phyloP scores from a whole-genome alignment of 2,797 vertebrate species.

The Eupleurogrammus muticus region DNA sequence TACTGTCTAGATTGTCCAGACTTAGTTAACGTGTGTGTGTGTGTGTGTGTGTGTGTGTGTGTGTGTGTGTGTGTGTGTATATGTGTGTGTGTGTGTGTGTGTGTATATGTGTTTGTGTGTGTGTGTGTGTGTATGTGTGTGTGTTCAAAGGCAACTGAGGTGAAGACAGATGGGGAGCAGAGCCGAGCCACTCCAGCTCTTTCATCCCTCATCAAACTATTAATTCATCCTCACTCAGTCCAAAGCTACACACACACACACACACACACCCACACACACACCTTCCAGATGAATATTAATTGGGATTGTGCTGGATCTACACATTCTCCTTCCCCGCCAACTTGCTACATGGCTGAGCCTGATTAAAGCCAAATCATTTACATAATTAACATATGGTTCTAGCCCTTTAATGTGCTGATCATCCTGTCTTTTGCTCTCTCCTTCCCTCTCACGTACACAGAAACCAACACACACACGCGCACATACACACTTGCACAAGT shows the following conservation, averaged over 20 bases:
- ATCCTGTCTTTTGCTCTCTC: slow-evolving; percentile 71
- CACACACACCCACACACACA: slow-evolving; percentile 18
- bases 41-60: slow-evolving; percentile 12
- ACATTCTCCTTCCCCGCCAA: slow-evolving; percentile 94
- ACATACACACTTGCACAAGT: slow-evolving; percentile 4
- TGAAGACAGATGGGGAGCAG: slow-evolving; percentile 90
- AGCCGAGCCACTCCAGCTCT: slow-evolving; percentile 90
- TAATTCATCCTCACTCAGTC: slow-evolving; percentile 92
- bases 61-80: not conserved
- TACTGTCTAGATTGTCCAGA: too few species aligned
- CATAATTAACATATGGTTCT: slow-evolving; percentile 99
- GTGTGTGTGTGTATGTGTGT: not conserved
- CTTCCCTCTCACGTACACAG: not conserved
- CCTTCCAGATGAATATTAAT: slow-evolving; percentile 94
- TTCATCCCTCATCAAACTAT: slow-evolving; percentile 95
- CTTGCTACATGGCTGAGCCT: slow-evolving; percentile 95
- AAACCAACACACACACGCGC: slow-evolving; percentile 12
- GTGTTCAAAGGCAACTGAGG: slow-evolving; percentile 48
- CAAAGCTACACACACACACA: slow-evolving; percentile 3
- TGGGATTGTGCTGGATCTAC: slow-evolving; percentile 95
- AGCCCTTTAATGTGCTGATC: slow-evolving; percentile 95
- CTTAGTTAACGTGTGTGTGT: slow-evolving; percentile 20
- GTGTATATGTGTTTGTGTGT: not conserved
- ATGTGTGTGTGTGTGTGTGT: not conserved
- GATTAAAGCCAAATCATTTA: slow-evolving; percentile 99